Percentiles rank a stretch among this genome's conserved stretches.
phyloP scores from a whole-genome alignment of 2,888 invertebrate species.

The Netelia melanura region DNA sequence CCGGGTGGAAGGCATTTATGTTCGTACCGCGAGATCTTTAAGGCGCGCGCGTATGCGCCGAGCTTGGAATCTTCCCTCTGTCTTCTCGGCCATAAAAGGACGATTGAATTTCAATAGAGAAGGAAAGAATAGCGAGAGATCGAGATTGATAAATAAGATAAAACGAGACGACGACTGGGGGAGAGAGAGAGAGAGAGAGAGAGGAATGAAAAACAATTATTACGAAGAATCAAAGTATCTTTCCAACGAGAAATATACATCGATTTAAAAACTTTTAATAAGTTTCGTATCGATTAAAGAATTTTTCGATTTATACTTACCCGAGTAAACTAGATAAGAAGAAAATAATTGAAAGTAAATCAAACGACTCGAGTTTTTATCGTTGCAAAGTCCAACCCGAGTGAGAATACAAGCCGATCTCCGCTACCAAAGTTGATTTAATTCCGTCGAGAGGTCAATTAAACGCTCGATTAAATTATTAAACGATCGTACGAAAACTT shows the following conservation, averaged over 20 bases:
- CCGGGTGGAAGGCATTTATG: slow-evolving; percentile 52
- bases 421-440: background rate
- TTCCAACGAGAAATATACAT: too few species aligned
- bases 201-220: too few species aligned
- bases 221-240: too few species aligned
- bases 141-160: slow-evolving; percentile 35
- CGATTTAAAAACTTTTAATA: too few species aligned
- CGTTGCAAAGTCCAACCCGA: background rate
- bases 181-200: too few species aligned
- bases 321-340: too few species aligned
- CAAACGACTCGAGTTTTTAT: slow-evolving; percentile 12
- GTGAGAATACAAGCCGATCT: too few species aligned
- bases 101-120: slow-evolving; percentile 61
- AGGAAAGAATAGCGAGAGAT: slow-evolving; percentile 28
- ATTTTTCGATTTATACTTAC: too few species aligned
- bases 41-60: slow-evolving; percentile 34
- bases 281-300: too few species aligned
- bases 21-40: slow-evolving; percentile 51
- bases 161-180: background rate
- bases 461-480: slow-evolving; percentile 54
- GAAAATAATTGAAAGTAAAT: too few species aligned
- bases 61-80: slow-evolving; percentile 12
- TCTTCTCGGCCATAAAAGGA: slow-evolving; percentile 62
- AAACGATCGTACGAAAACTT: slow-evolving; percentile 23
- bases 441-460: slow-evolving; percentile 19